Base-by-base conservation (phyloP, 2,888 invertebrate genomes). In the Miltochrista miniata region DNA sequence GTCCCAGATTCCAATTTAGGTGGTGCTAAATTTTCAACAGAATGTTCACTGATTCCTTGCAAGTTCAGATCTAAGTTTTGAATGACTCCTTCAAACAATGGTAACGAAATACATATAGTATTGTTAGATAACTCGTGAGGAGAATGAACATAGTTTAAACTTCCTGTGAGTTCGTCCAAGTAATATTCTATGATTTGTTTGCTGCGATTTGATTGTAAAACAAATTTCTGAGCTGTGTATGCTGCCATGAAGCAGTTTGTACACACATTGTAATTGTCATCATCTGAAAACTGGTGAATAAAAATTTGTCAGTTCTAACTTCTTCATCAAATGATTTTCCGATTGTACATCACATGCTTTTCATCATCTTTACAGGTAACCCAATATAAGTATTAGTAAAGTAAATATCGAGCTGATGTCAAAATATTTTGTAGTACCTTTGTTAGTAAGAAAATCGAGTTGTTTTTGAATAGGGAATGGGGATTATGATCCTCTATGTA, bases 221-320 rank as follows among this genome's bases (percentile, higher is more conserved):
- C 83, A 55, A 91, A 90, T 49, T 86, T 84, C 49, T 87, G 86
- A 3, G 86, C 83, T 36, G 68, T 57, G 1, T 79, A 79, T 4
- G 89, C 85, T 13, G 68, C 60, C 15, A 66, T 59, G 39, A 87
- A 87, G 51, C 90, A 91, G 30, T 79, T 69, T 0, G 76, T 52
- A 48, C 90, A 91, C 0, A 87, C 71, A 65, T 76, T 84, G 59
- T 73, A 83, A 34, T 81, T 68, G 9, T 82, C 84, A 1, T 45
- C 37, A 7, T 58, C 60, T 49, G 68, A 48, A 57, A 90, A 59
- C 90, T 91, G 69, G 39, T 79, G 75, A 52, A 39, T 52, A 31
- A 12, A 10, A 9, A 15, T 15, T 10, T 2, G 2, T 39, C 10
- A 43, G 10, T 24, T 4, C 18, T 24, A 2, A 24, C 18, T 24